Conservation (phyloP, 2,113 vertebrate species). For the Paramormyrops kingsleyae region DNA sequence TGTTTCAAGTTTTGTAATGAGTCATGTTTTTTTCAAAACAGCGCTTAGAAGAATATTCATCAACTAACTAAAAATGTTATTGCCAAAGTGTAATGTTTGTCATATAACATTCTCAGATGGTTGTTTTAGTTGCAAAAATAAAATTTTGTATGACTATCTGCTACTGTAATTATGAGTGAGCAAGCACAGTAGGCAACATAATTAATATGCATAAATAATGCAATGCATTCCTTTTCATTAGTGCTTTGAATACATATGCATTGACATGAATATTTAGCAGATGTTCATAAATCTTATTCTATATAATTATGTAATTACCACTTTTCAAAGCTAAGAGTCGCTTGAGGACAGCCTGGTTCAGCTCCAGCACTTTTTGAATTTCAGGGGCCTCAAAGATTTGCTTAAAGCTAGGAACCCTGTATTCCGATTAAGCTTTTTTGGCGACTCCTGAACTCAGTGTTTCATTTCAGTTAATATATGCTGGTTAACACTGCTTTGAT, state of each 20-base stretch:
- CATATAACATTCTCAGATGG: neutral
- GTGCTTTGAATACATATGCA: neutral
- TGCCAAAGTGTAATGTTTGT: neutral
- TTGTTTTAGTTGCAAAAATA: neutral
- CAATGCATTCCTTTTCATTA: neutral
- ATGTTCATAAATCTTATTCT: neutral
- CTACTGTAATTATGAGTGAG: neutral
- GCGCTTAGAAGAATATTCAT: neutral
- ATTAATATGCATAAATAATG: slow-evolving; percentile 6
- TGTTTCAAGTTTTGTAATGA: neutral
- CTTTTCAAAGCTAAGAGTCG: neutral
- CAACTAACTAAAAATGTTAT: neutral
- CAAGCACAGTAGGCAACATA: neutral
- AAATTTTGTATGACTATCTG: neutral
- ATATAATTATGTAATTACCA: neutral
- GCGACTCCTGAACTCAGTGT: neutral
- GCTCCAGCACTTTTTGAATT: neutral
- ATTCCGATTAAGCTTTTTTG: neutral
- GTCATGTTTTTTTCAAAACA: neutral
- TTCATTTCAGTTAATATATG: neutral
- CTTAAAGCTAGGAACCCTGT: neutral
- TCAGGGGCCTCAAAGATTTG: neutral
- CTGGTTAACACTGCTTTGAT: neutral
- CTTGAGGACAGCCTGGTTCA: neutral
- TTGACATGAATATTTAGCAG: neutral